Base-by-base conservation (phyloP, 92 coral and sea anemone species). In the Actinostola sp. region DNA sequence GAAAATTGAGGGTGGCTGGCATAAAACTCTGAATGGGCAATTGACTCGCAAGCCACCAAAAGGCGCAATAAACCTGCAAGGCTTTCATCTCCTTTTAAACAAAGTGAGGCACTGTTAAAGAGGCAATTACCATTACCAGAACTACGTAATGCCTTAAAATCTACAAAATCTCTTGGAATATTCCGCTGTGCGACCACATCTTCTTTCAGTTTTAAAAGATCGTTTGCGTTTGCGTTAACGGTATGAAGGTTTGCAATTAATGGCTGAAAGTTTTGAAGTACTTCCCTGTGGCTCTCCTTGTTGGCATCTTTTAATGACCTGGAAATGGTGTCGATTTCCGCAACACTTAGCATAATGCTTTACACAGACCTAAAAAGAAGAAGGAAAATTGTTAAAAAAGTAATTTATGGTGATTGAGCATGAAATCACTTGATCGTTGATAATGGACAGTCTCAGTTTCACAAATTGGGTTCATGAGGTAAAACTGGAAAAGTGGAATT, bases 121-220 rank as follows among this genome's bases (percentile, higher is more conserved):
- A 78, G 56, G 71, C 84, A 78, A 45, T 78, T 78, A 26, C 77
- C 84, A 60, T 78, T 66, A 20, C 77, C 84, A 21, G 45, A 68
- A 35, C 76, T 67, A 7, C 13, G 33, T 27, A 78, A 49, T 42
- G 83, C 70, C 8, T 8, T 10, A 28, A 19, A 52, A 4, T 52
- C 59, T 2, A 43, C 34, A 33, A 73, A 73, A 14, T 73, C 79
- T 25, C 38, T 33, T 14, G 77, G 77, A 34, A 72, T 36, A 46
- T 53, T 2, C 54, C 43, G 33, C 35, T 35, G 41, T 14, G 67
- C 65, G 50, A 71, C 27, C 35, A 46, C 51, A 24, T 72, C 69
- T 52, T 72, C 67, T 41, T 64, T 28, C 55, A 38, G 41, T 41
- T 45, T 30, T 14, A 36, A 20, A 34, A 71, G 42, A n/a, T n/a